Conservation (phyloP, 2,113 vertebrate genomes). For the Ceyx cyanopectus region DNA sequence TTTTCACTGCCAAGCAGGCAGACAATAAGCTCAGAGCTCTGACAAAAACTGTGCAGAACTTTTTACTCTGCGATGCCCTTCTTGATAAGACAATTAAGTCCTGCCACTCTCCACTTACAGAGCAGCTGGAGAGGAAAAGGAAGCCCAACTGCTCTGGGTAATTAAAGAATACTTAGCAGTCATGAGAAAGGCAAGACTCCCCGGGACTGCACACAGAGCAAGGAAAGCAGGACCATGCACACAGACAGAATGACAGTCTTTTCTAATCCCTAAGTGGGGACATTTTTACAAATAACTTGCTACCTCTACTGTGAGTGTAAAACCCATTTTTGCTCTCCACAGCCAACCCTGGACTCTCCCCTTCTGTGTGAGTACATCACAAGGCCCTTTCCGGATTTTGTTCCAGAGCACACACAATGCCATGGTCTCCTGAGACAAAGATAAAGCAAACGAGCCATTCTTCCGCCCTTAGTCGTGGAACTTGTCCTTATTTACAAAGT, state of each 20-base stretch:
- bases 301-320: neutral
- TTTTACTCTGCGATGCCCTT: conserved; percentile 6
- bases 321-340: neutral
- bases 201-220: neutral
- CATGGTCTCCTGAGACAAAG: conserved; percentile 4
- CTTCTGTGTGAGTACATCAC: neutral
- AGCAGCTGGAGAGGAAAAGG: conserved; percentile 36
- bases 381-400: conserved; percentile 29
- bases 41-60: conserved; percentile 39
- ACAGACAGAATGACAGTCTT: neutral
- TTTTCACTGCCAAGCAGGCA: conserved; percentile 12
- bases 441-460: neutral
- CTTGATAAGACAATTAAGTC: conserved; percentile 36
- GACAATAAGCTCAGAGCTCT: conserved; percentile 30
- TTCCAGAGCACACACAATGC: conserved; percentile 43
- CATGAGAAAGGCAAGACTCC: neutral
- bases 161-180: neutral
- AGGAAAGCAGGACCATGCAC: neutral
- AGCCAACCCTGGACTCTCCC: neutral
- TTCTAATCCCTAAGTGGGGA: neutral
- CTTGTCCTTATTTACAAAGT: conserved; percentile 30
- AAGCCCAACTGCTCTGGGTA: neutral
- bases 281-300: neutral
- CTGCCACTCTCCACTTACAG: neutral
- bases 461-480: neutral